phyloP scores from a whole-genome alignment of 2,113 vertebrate species.

The Ceratotherium simum region DNA sequence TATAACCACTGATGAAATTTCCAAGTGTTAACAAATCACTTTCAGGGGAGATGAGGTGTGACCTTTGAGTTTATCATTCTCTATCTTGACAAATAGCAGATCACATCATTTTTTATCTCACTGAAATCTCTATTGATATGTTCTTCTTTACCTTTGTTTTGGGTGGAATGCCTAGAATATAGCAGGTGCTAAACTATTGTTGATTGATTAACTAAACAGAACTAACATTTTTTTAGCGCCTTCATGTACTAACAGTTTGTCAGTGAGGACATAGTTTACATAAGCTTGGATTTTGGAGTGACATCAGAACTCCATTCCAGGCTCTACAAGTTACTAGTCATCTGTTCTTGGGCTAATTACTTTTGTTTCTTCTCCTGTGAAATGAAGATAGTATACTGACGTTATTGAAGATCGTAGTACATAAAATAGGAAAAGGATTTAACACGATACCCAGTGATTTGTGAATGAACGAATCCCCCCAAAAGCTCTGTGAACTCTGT shows the following conservation, averaged over 20 bases:
- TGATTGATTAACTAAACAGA: neutral
- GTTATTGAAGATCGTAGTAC: neutral
- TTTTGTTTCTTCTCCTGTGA: neutral
- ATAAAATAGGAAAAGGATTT: neutral
- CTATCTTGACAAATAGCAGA: neutral
- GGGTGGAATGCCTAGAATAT: neutral
- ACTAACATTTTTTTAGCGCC: neutral
- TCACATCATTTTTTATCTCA: neutral
- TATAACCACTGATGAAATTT: constrained; percentile 11
- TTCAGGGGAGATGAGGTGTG: neutral
- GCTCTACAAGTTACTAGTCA: neutral
- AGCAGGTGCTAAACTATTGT: neutral
- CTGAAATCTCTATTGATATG: neutral
- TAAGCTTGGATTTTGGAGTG: neutral
- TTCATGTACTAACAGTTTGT: neutral
- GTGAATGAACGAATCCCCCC: neutral
- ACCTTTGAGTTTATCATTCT: constrained; percentile 22
- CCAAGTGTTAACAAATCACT: neutral
- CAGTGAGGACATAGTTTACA: neutral
- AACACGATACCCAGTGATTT: neutral
- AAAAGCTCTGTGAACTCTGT: neutral
- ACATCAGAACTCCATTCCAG: neutral
- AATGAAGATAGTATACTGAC: neutral
- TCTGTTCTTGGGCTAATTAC: neutral
- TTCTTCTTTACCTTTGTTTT: neutral